Base-by-base conservation (phyloP, 2,797 vertebrate species). In the Falco cherrug region DNA sequence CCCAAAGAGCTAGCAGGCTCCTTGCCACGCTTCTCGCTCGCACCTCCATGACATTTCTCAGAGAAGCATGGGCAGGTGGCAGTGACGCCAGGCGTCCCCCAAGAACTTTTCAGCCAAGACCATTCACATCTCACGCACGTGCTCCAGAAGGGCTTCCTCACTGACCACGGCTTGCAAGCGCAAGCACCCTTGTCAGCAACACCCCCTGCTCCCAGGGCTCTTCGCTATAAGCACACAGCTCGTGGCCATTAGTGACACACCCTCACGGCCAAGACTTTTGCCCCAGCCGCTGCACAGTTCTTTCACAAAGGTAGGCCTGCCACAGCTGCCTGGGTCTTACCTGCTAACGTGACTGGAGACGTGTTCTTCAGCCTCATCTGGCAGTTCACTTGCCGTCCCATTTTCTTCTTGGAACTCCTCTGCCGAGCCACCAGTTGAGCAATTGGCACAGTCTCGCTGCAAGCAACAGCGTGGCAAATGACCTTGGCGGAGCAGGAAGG, bases 371-470 rank as follows among this genome's bases (percentile, higher is more conserved):
- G 95, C 96, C 99, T 98, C 98, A 99, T 99, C 86, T 96, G 98
- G 97, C 98, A 99, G 93, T 99, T 99, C 84, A 99, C 98, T 25
- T 99, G 90, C 21, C 94, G 93, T n/a, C 98, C 98, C 2, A 96
- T 95, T 93, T 99, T 98, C 95, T 91, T 99, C 96, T 99, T 99
- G 28, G 98, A 97, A 93, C 89, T 98, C 93, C 97, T 99, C 97
- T 99, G 99, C 25, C 97, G 98, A 50, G 99, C 98, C 81, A 99
- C 99, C 76, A 99, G 97, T 92, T 99, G 98, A 76, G 99, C 99
- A 29, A 99, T 98, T 90, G 98, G 98, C 57, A 98, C 98, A 0
- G 99, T 99, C 91, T 99, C 99, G 61, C 97, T 84, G 93, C 98
- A 99, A 47, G 98, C 97, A 35, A 98, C 97, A 19, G 99, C 99